Evolutionary conservation across 2,113 vertebrate species (phyloP).

Genomic region (Sapayoa aenigma): DNA sequence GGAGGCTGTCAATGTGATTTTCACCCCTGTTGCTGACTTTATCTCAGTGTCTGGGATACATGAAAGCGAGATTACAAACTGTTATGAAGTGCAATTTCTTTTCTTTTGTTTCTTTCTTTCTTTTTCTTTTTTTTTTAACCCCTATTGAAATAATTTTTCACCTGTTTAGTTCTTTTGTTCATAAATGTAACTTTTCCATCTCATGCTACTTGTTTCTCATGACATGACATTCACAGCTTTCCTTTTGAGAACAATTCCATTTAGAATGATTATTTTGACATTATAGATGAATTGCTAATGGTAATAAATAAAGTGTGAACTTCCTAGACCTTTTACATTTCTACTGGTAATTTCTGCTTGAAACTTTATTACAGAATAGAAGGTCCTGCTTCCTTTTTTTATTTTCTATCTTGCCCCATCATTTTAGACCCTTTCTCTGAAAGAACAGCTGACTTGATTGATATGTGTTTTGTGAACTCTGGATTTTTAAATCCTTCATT

Average conservation of each 20-base stretch:
- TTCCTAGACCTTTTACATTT: neutral
- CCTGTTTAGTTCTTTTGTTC: neutral
- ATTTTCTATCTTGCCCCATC: neutral
- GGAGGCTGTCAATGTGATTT: neutral
- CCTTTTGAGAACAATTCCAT: neutral
- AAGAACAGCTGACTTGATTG: neutral
- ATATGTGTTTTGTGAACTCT: neutral
- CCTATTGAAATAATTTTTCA: neutral
- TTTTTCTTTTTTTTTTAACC: too few species aligned
- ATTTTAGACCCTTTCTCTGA: neutral
- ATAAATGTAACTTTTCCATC: neutral
- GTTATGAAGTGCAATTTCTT: rapidly evolving
- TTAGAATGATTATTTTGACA: neutral
- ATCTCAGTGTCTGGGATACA: too few species aligned
- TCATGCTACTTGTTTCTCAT: neutral
- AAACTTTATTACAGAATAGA: neutral
- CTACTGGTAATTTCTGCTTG: neutral
- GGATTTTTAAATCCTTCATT: neutral
- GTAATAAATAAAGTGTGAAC: neutral
- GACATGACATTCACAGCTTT: neutral
- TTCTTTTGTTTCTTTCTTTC: neutral
- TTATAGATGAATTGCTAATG: neutral
- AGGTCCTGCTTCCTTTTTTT: neutral
- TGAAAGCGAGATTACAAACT: neutral
- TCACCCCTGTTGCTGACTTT: neutral